phyloP scores from a whole-genome alignment of 2,888 invertebrate species.

The Agrochola macilenta region DNA sequence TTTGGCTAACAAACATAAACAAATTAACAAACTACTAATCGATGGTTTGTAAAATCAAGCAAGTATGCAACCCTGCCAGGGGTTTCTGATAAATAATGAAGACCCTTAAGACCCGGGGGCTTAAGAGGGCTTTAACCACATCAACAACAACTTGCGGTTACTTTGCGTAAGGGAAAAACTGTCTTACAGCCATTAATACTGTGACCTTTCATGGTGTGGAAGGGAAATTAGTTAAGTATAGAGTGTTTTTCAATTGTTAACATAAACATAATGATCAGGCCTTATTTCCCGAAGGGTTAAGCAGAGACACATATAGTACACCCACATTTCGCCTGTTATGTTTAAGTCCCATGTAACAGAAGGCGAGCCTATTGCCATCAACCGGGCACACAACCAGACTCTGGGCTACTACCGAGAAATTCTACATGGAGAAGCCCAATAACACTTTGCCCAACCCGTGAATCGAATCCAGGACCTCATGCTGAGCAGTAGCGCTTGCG shows the following conservation, averaged over 20 bases:
- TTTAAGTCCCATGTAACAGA: background rate
- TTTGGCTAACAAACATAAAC: conserved; percentile 34
- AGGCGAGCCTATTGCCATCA: no score
- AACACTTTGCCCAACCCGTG: no score
- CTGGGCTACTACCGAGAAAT: no score
- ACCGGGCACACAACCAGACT: no score
- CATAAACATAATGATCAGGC: no score
- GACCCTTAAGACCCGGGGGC: conserved; percentile 13
- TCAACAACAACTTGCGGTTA: conserved; percentile 48
- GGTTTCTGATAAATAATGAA: conserved; percentile 42
- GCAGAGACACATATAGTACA: no score
- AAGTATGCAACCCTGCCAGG: conserved; percentile 22
- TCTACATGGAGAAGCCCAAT: no score
- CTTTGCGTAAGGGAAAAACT: conserved; percentile 42
- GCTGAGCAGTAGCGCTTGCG: no score
- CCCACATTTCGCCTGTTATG: no score
- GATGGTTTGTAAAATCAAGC: conserved; percentile 42
- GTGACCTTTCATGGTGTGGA: conserved; percentile 7
- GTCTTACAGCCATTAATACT: conserved; percentile 18
- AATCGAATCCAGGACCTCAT: no score
- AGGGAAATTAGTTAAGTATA: background rate
- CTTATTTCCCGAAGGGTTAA: no score
- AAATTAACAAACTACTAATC: conserved; percentile 43
- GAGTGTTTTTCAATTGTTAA: background rate
- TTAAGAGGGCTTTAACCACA: conserved; percentile 52